Percentiles rank a stretch among this genome's conserved stretches.
Conservation (phyloP, 2,797 vertebrate genomes). For the Premnoplex brunnescens region DNA sequence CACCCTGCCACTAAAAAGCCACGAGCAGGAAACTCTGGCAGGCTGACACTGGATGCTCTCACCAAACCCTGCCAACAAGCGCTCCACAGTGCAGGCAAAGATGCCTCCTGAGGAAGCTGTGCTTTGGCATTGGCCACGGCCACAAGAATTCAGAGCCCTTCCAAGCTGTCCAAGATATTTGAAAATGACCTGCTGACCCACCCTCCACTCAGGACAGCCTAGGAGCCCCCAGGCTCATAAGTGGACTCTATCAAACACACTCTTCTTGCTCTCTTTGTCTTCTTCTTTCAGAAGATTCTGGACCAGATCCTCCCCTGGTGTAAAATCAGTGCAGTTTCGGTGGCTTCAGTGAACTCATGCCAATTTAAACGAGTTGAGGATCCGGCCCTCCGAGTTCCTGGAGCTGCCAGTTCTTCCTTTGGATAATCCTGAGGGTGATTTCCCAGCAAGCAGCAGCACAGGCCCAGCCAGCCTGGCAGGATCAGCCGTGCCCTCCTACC, state of each 20-base stretch:
- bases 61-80: not conserved
- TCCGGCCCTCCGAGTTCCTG: slow-evolving; percentile 56
- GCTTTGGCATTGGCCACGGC: rapidly evolving
- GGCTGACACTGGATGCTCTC: not conserved
- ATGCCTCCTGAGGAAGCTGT: rapidly evolving
- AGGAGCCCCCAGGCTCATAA: not conserved
- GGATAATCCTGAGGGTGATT: slow-evolving; percentile 63
- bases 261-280: not conserved
- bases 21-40: not conserved
- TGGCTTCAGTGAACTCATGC: slow-evolving; percentile 58
- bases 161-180: not conserved
- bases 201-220: not conserved
- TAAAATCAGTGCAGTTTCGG: slow-evolving; percentile 25
- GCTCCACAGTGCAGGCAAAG: not conserved
- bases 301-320: not conserved
- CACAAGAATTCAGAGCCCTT: not conserved
- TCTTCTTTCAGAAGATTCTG: not conserved
- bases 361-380: slow-evolving; percentile 57
- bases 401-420: slow-evolving; percentile 56
- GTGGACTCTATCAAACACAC: not conserved
- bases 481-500: not conserved
- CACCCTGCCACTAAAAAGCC: not conserved
- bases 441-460: slow-evolving; percentile 60
- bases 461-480: slow-evolving; percentile 63
- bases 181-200: not conserved